A percentile compares a stretch with the other conserved stretches of the same genome.
Evolutionary conservation across 1,140 invertebrate genomes (phyloP).

Genomic region (Meloidogyne floridensis): DNA sequence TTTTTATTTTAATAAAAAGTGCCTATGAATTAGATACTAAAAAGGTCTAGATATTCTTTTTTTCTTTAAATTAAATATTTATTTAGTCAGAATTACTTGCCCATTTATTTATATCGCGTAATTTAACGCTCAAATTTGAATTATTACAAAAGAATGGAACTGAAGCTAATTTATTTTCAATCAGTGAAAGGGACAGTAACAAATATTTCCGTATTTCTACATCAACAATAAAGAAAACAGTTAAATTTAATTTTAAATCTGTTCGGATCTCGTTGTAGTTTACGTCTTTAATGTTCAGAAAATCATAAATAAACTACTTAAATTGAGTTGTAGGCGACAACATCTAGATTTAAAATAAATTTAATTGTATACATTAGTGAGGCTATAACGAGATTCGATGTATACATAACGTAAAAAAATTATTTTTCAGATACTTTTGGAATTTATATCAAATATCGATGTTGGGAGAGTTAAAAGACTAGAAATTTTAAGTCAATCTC

Average conservation of each 20-base stretch:
- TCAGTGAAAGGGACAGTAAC: background rate
- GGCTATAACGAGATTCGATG: background rate
- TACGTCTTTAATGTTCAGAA: too few relatives aligned
- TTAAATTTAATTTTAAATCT: background rate
- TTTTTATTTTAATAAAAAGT: background rate
- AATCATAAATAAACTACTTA: too few relatives aligned
- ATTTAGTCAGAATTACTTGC: slow-evolving; percentile 36
- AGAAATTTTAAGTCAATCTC: background rate
- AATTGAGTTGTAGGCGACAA: too few relatives aligned
- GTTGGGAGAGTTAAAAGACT: background rate
- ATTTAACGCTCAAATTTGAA: slow-evolving; percentile 41
- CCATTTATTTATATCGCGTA: slow-evolving; percentile 23
- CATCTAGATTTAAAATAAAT: too few relatives aligned
- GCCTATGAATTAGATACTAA: background rate
- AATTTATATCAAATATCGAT: background rate
- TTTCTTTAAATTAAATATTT: background rate
- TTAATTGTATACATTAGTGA: background rate
- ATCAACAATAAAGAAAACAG: slow-evolving; percentile 37
- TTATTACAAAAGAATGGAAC: slow-evolving; percentile 30
- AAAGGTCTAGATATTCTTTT: background rate
- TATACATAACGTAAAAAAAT: background rate
- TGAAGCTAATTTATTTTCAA: slow-evolving; percentile 26
- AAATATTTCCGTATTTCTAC: slow-evolving; percentile 32
- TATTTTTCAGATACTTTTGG: background rate
- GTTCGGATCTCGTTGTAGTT: background rate